Percentiles rank a stretch among this genome's conserved stretches.
phyloP scores from a whole-genome alignment of 2,888 invertebrate species.

The Lissocephala sabroskyi region DNA sequence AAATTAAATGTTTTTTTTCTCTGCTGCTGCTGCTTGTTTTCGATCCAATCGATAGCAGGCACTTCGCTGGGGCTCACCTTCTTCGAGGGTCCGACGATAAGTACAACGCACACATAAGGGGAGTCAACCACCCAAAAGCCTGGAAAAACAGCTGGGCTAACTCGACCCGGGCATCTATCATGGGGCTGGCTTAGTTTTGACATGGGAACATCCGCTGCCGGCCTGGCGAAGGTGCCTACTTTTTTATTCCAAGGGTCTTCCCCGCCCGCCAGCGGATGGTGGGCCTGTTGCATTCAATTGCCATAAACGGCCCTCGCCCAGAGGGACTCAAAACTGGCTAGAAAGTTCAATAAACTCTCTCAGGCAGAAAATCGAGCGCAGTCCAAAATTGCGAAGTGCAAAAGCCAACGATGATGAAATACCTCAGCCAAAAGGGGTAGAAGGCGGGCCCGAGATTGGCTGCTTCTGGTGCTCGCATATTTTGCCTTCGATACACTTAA shows the following conservation, averaged over 20 bases:
- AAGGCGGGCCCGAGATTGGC: background rate
- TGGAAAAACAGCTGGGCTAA: slow-evolving; percentile 35
- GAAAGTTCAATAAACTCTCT: slow-evolving; percentile 47
- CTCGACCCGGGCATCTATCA: slow-evolving; percentile 39
- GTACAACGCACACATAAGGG: background rate
- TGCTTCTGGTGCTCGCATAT: slow-evolving; percentile 8
- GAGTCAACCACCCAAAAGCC: background rate
- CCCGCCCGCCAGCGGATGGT: too few species aligned
- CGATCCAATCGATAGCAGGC: too few species aligned
- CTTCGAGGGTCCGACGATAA: slow-evolving; percentile 11
- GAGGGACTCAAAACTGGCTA: too few species aligned
- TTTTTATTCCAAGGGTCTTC: background rate
- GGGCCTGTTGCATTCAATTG: slow-evolving; percentile 15
- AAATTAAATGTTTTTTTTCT: slow-evolving; percentile 1
- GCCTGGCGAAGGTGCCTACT: background rate
- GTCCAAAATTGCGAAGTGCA: slow-evolving; percentile 11
- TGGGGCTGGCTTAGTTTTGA: slow-evolving; percentile 44
- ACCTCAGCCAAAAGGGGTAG: slow-evolving; percentile 12
- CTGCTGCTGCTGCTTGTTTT: too few species aligned
- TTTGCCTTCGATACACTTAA: slow-evolving; percentile 57
- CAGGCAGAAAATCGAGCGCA: slow-evolving; percentile 28
- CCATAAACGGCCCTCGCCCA: slow-evolving; percentile 37
- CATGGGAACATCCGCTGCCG: slow-evolving; percentile 52
- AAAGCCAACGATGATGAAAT: slow-evolving; percentile 21
- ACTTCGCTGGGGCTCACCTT: too few species aligned